Percentiles rank a stretch among this genome's conserved stretches.
Conservation (phyloP, 2,113 vertebrate genomes). For the Nyctereutes procyonoides region DNA sequence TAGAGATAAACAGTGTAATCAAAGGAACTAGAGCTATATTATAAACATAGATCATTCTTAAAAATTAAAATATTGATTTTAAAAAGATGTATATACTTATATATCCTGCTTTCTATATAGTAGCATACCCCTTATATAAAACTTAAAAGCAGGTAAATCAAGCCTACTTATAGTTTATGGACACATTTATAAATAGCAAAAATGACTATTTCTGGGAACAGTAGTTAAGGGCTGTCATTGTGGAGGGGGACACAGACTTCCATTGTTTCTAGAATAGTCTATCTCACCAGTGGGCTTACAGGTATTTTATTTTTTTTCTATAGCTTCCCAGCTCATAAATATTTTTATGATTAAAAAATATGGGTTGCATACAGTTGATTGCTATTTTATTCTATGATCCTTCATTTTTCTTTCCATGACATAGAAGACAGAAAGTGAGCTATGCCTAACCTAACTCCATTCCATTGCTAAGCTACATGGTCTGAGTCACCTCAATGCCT, state of each 20-base stretch:
- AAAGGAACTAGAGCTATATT: neutral
- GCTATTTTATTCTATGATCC: neutral
- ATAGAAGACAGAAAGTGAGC: neutral
- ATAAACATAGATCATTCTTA: neutral
- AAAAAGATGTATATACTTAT: neutral
- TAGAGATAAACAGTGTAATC: neutral
- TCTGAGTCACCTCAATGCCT: neutral
- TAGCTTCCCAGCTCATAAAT: neutral
- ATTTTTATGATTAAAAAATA: neutral
- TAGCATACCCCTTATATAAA: neutral
- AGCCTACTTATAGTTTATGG: neutral
- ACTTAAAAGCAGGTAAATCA: neutral
- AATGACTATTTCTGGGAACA: neutral
- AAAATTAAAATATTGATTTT: neutral
- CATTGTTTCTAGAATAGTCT: neutral
- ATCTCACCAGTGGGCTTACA: neutral
- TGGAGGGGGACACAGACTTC: neutral
- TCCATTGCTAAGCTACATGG: accelerated
- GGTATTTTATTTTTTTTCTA: neutral
- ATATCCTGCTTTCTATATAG: neutral
- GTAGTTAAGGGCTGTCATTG: neutral
- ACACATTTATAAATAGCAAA: neutral
- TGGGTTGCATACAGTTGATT: neutral
- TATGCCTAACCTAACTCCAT: neutral
- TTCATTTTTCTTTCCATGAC: neutral